A percentile compares a stretch with the other conserved stretches of the same genome.
phyloP scores from a whole-genome alignment of 1,140 invertebrate genomes.

The Epicauta chinensis region DNA sequence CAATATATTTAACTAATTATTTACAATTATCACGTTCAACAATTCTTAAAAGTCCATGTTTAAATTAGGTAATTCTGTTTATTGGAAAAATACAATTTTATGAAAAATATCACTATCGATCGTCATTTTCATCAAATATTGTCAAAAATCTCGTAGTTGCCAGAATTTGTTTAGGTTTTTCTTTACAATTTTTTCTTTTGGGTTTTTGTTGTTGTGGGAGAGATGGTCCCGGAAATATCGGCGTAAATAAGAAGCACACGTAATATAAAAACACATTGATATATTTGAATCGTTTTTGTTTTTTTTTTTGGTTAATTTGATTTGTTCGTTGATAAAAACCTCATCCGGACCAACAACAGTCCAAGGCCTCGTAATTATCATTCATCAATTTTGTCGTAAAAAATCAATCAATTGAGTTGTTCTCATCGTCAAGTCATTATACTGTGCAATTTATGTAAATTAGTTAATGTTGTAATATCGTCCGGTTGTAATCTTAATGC shows the following conservation, averaged over 20 bases:
- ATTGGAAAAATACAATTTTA: constrained; percentile 17
- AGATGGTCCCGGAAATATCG: constrained; percentile 27
- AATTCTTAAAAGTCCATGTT: not conserved
- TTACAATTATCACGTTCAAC: constrained; percentile 18
- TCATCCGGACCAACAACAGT: no score
- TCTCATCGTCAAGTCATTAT: constrained; percentile 48
- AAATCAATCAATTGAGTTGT: not conserved
- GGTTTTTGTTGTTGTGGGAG: not conserved
- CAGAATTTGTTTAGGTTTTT: constrained; percentile 13
- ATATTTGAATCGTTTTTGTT: not conserved
- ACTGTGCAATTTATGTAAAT: constrained; percentile 72
- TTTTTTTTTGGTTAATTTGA: not conserved
- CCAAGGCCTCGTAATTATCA: not conserved
- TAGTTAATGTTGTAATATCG: constrained; percentile 79
- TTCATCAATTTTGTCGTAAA: not conserved
- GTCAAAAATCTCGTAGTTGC: constrained; percentile 33
- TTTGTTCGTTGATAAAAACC: constrained; percentile 23
- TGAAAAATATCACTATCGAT: constrained; percentile 38
- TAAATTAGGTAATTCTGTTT: not conserved
- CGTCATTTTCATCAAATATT: constrained; percentile 35
- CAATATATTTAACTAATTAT: constrained; percentile 13
- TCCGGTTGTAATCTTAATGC: constrained; percentile 78
- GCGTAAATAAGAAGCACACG: constrained; percentile 15
- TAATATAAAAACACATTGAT: constrained; percentile 22
- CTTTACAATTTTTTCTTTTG: not conserved